Base-by-base conservation (phyloP, 2,797 vertebrate species). In the Microchirus variegatus region DNA sequence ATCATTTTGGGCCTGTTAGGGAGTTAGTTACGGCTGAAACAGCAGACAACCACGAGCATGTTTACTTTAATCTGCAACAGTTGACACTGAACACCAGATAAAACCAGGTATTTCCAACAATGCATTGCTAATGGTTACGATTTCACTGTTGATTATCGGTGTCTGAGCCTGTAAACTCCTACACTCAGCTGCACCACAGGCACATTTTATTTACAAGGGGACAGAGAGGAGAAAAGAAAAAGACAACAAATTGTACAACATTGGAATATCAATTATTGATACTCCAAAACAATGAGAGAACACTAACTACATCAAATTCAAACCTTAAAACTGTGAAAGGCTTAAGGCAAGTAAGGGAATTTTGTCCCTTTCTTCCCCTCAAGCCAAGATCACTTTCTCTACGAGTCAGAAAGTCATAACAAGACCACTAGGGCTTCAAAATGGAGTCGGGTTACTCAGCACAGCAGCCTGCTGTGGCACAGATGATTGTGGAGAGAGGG, bases 381-480 rank as follows among this genome's bases (percentile, higher is more conserved):
- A 3, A 54, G 58, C 59, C 45, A 45, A 61, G 69, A 72, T 78
- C 66, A 67, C 63, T 66, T 77, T 79, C 68, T 65, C 67, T 46
- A 50, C 15, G 0, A 75, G 63, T 67, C 70, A 69, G 50, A 73
- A 69, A 81, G 82, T 77, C 81, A 79, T 67, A 85, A 84, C 71
- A 80, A 64, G 67, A 57, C 56, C 44, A 61, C 67, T 81, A 64
- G 61, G 79, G 73, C 82, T 82, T 79, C 82, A 85, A 89, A 84
- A 87, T 81, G 86, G 81, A 80, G 82, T 81, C 47, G 3, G 71
- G 75, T 89, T 80, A 73, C 82, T 65, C 38, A 67, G 58, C 57
- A 52, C 78, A 69, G 7, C 70, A 76, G 75, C 69, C 75, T 55
- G 78, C 81, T 67, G 75, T 64, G 74, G 80, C 70, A 68, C 70